Conservation (phyloP, 2,888 invertebrate species). For the Synergus gifuensis region DNA sequence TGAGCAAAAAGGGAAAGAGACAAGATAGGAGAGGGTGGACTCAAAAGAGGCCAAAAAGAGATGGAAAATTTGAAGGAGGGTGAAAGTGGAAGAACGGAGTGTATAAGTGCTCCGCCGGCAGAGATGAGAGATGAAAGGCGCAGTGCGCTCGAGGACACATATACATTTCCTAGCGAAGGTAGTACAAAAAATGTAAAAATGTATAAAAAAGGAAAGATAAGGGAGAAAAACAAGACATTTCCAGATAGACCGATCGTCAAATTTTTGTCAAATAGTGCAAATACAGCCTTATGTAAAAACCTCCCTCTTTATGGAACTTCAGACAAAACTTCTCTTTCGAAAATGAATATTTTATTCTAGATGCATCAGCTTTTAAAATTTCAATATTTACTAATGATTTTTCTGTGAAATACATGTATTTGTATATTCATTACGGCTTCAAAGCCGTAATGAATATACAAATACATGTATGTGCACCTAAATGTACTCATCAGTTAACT, state of each 20-base stretch:
- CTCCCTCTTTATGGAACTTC: slow-evolving; percentile 4
- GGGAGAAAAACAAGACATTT: slow-evolving; percentile 47
- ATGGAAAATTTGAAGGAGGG: slow-evolving; percentile 53
- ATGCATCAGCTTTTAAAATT: no score
- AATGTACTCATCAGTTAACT: background rate
- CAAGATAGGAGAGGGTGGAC: slow-evolving; percentile 56
- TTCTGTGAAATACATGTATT: no score
- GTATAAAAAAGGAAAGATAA: slow-evolving; percentile 48
- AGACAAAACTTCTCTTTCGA: background rate
- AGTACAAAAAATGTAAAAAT: slow-evolving; percentile 56
- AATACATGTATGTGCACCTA: background rate
- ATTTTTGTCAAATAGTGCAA: slow-evolving; percentile 29
- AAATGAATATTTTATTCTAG: background rate
- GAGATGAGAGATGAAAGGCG: slow-evolving; percentile 75
- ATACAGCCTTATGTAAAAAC: slow-evolving; percentile 21
- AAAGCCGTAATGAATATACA: background rate
- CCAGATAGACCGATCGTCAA: slow-evolving; percentile 39
- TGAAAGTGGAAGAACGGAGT: slow-evolving; percentile 63
- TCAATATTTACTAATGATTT: no score
- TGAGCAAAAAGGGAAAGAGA: slow-evolving; percentile 56
- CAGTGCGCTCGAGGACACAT: slow-evolving; percentile 71
- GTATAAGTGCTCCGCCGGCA: slow-evolving; percentile 74
- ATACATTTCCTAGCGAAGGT: slow-evolving; percentile 69
- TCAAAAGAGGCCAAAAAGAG: slow-evolving; percentile 55
- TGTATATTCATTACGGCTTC: no score